These are phyloP conservation scores for Probosciger aterrimus DNA, from an alignment of 2,113 vertebrate species.

Conservation along the genomic window DNA sequence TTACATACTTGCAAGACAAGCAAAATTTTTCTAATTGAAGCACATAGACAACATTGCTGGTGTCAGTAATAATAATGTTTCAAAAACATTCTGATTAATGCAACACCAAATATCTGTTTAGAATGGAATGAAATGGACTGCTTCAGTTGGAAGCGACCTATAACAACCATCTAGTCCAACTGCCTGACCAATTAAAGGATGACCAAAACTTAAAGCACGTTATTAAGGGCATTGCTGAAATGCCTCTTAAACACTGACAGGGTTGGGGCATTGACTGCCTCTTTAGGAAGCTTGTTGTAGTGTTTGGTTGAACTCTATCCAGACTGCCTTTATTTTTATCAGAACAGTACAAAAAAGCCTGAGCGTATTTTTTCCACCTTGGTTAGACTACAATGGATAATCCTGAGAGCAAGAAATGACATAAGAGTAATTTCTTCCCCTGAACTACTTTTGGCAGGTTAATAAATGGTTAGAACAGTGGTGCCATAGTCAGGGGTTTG, in stretches of 20 bases:
- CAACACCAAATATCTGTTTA: background rate
- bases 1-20: background rate
- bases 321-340: background rate
- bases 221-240: background rate
- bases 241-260: background rate
- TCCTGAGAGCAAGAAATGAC: background rate
- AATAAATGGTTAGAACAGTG: background rate
- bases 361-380: background rate
- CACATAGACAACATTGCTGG: background rate
- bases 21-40: background rate
- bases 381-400: background rate
- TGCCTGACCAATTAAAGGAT: background rate
- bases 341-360: background rate
- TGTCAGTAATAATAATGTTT: background rate
- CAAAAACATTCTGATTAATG: background rate
- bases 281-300: background rate
- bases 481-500: background rate
- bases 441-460: background rate
- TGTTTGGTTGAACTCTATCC: background rate
- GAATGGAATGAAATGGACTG: background rate
- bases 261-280: fast-evolving
- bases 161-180: background rate
- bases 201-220: background rate
- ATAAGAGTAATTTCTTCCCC: background rate
- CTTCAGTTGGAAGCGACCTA: background rate